Evolutionary conservation across 1,140 invertebrate genomes (phyloP).

Genomic region (Leptinotarsa defecta): DNA sequence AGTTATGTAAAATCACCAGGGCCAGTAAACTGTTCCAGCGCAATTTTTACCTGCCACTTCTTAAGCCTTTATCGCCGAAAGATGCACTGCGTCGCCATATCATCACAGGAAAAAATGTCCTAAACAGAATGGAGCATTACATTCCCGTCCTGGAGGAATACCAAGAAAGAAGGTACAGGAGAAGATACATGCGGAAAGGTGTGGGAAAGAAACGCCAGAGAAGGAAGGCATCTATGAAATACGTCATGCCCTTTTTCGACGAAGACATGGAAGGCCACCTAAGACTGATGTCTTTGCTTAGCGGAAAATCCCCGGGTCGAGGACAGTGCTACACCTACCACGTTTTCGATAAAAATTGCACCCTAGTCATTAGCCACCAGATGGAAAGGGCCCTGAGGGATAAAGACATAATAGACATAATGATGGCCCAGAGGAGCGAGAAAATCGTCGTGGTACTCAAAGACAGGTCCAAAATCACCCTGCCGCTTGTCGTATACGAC

Average conservation of each 20-base stretch:
- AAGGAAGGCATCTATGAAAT: constrained; percentile 66
- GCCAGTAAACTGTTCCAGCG: constrained; percentile 77
- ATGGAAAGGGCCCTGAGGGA: constrained; percentile 76
- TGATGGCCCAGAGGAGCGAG: constrained; percentile 74
- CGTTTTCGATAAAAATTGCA: constrained; percentile 71
- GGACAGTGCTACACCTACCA: constrained; percentile 62
- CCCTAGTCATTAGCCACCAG: constrained; percentile 72
- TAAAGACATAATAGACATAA: constrained; percentile 75
- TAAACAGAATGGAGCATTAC: constrained; percentile 63
- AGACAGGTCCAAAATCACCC: constrained; percentile 70
- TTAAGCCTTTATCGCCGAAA: constrained; percentile 79
- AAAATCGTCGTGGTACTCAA: constrained; percentile 73
- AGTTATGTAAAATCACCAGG: constrained; percentile 80
- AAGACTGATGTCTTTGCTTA: constrained; percentile 64
- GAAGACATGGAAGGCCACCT: constrained; percentile 67
- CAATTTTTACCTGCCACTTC: constrained; percentile 80
- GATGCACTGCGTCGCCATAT: constrained; percentile 68
- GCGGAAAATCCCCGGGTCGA: constrained; percentile 53
- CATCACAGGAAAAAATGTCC: constrained; percentile 57
- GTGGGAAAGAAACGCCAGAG: constrained; percentile 68
- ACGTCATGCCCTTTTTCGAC: constrained; percentile 69
- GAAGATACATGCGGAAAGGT: constrained; percentile 47
- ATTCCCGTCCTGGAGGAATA: constrained; percentile 73
- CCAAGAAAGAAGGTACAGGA: constrained; percentile 52
- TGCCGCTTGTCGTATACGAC: constrained; percentile 69